Conservation (phyloP, 2,797 vertebrate species). For the Gephyroberyx darwinii region DNA sequence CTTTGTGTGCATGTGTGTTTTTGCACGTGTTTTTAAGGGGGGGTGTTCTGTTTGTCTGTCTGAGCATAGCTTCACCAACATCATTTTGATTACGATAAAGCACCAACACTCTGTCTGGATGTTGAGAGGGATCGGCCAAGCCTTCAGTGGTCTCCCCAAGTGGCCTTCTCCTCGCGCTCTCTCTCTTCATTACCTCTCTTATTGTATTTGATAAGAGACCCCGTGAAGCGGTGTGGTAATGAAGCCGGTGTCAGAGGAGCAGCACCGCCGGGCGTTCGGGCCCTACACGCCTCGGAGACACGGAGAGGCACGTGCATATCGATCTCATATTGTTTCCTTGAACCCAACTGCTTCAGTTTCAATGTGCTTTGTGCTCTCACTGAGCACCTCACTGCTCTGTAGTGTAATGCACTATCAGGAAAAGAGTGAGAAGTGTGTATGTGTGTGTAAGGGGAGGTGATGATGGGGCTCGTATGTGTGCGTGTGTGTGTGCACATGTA, state of each 20-base stretch:
- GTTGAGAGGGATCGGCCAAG: slow-evolving; percentile 31
- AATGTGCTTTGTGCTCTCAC: slow-evolving; percentile 50
- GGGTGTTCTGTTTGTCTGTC: neutral
- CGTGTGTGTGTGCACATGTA: slow-evolving; percentile 11
- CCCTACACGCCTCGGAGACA: slow-evolving; percentile 72
- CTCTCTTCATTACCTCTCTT: slow-evolving; percentile 67
- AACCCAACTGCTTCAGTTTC: slow-evolving; percentile 65
- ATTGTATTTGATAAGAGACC: slow-evolving; percentile 72
- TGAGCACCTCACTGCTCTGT: slow-evolving; percentile 46
- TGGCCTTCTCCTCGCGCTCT: slow-evolving; percentile 57
- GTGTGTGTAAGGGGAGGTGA: slow-evolving; percentile 7
- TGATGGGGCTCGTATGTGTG: slow-evolving; percentile 7
- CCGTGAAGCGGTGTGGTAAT: slow-evolving; percentile 71
- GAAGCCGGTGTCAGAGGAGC: slow-evolving; percentile 69
- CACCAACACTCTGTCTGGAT: slow-evolving; percentile 22
- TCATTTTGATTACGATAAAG: slow-evolving; percentile 58
- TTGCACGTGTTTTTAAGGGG: neutral
- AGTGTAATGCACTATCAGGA: slow-evolving; percentile 53
- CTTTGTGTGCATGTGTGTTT: neutral
- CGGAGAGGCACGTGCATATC: slow-evolving; percentile 71
- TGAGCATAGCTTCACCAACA: slow-evolving; percentile 28
- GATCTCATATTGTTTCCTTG: slow-evolving; percentile 78
- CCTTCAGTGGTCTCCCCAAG: slow-evolving; percentile 55
- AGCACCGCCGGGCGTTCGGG: slow-evolving; percentile 66
- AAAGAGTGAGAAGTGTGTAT: slow-evolving; percentile 24